Conservation (phyloP, 1,140 invertebrate genomes). For the Bombus confusus region DNA sequence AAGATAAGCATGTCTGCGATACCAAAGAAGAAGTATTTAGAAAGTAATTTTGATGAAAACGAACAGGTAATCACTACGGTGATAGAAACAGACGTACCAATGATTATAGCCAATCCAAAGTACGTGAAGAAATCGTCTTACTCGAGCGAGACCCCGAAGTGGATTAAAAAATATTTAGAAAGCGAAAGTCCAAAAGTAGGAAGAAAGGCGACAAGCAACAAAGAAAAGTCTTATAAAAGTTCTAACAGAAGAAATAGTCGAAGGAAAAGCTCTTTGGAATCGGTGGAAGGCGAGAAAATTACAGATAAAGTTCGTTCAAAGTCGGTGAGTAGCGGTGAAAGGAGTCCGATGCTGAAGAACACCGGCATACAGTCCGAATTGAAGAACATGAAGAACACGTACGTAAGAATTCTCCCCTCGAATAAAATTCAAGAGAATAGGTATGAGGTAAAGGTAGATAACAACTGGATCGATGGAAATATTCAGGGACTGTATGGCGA, state of each 20-base stretch:
- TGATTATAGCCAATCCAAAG: slow-evolving; percentile 73
- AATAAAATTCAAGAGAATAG: slow-evolving; percentile 64
- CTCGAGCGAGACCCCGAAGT: slow-evolving; percentile 75
- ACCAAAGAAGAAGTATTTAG: slow-evolving; percentile 77
- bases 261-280: slow-evolving; percentile 56
- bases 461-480: slow-evolving; percentile 68
- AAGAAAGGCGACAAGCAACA: slow-evolving; percentile 38
- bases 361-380: slow-evolving; percentile 22
- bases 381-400: slow-evolving; percentile 66
- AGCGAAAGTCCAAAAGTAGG: slow-evolving; percentile 59
- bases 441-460: slow-evolving; percentile 70
- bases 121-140: slow-evolving; percentile 76
- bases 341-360: slow-evolving; percentile 16
- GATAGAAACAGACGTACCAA: slow-evolving; percentile 77
- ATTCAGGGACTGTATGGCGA: slow-evolving; percentile 64
- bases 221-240: too few relatives aligned
- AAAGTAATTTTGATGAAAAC: slow-evolving; percentile 79
- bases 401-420: slow-evolving; percentile 72
- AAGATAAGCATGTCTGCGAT: slow-evolving; percentile 68
- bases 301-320: slow-evolving; percentile 58
- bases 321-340: slow-evolving; percentile 52
- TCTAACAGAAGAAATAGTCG: slow-evolving; percentile 53
- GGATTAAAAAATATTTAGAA: slow-evolving; percentile 77
- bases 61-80: slow-evolving; percentile 80
- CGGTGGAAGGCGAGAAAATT: slow-evolving; percentile 57